phyloP scores from a whole-genome alignment of 1,140 invertebrate genomes.

The Venturia canescens region DNA sequence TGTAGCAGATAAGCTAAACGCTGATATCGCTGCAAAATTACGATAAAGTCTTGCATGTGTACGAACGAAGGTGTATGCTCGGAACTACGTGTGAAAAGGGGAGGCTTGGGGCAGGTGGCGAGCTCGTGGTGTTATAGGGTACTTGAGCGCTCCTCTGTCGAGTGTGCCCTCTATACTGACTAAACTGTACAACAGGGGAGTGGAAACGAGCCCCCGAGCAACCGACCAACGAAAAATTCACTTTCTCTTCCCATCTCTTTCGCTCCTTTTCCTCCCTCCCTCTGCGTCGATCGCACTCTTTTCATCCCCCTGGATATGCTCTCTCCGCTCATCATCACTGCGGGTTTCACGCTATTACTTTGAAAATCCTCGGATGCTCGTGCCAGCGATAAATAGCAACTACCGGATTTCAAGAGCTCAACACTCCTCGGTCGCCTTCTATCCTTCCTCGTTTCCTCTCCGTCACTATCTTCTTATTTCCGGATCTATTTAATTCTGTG shows the following conservation, averaged over 20 bases:
- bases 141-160: constrained; percentile 20
- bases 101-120: not conserved
- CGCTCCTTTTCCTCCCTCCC: not conserved
- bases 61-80: not conserved
- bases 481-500: too few relatives aligned
- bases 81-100: constrained; percentile 12
- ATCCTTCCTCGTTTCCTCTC: not conserved
- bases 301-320: not conserved
- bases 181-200: not conserved
- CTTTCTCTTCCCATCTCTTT: not conserved
- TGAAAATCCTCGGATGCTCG: constrained; percentile 2
- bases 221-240: constrained; percentile 16
- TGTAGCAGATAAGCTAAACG: constrained; percentile 33
- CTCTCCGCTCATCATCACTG: constrained; percentile 24
- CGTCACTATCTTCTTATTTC: not conserved
- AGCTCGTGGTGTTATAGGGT: constrained; percentile 14
- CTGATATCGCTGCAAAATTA: constrained; percentile 39
- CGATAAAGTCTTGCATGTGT: constrained; percentile 26
- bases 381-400: constrained; percentile 26
- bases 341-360: not conserved
- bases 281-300: not conserved
- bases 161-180: constrained; percentile 5
- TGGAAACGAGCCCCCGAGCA: constrained; percentile 11
- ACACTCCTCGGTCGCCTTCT: not conserved
- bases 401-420: not conserved